A percentile compares a stretch with the other conserved stretches of the same genome.
Evolutionary conservation across 2,113 vertebrate species (phyloP).

Genomic region (Sus scrofa): T2T-Sscrofa CM000830.6:119343501-119344000

Average conservation of each 20-base stretch:
- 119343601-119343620: neutral
- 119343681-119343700: slow-evolving; percentile 23
- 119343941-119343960: slow-evolving; percentile 2
- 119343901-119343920: slow-evolving; percentile 9
- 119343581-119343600: neutral
- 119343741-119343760: slow-evolving; percentile 23
- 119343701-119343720: neutral
- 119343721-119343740: slow-evolving; percentile 4
- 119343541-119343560: neutral
- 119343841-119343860: neutral
- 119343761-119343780: neutral
- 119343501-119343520: slow-evolving; percentile 15
- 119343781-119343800: neutral
- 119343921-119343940: slow-evolving; percentile 2
- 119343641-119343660: neutral
- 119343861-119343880: neutral
- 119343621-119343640: neutral
- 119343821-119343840: neutral
- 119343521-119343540: neutral
- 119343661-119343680: neutral
- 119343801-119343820: slow-evolving; percentile 26
- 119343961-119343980: slow-evolving; percentile 35
- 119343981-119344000: slow-evolving; percentile 47
- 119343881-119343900: neutral
- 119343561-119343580: neutral